Conservation (phyloP, 2,888 invertebrate genomes). For the Epinotia bilunana region DNA sequence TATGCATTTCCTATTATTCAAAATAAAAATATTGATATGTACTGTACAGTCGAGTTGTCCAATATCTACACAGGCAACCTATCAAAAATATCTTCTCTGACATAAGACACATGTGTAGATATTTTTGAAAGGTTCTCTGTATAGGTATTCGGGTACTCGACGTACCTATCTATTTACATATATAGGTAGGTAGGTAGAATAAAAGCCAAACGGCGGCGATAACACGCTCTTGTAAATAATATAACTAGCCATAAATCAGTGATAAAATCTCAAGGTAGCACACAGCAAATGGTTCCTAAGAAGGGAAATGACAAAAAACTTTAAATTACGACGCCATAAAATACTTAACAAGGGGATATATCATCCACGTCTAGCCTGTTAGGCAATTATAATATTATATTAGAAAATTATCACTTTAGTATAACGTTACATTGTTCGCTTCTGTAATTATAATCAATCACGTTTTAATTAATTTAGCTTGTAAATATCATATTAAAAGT, state of each 20-base stretch:
- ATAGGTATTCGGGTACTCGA: no score
- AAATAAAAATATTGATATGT: no score
- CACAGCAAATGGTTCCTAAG: neutral
- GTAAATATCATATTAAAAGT: constrained; percentile 20
- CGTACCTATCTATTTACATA: no score
- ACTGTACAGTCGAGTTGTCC: no score
- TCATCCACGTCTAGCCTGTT: constrained; percentile 16
- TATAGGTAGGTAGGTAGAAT: neutral
- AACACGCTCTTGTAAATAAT: neutral
- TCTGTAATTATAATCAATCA: constrained; percentile 34
- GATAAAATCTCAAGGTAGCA: constrained; percentile 1
- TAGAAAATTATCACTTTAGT: no score
- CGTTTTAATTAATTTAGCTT: constrained; percentile 34
- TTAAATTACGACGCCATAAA: constrained; percentile 33
- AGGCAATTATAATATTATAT: constrained; percentile 30
- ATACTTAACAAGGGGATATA: constrained; percentile 29
- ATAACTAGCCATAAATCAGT: constrained; percentile 2
- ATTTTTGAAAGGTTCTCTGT: no score
- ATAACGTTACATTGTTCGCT: constrained; percentile 19
- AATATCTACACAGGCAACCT: no score
- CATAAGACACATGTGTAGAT: no score
- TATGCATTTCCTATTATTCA: no score
- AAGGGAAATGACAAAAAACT: constrained; percentile 17
- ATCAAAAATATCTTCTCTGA: no score
- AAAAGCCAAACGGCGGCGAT: no score